Base-by-base conservation (phyloP, 2,888 invertebrate genomes). In the Xestia xanthographa region DNA sequence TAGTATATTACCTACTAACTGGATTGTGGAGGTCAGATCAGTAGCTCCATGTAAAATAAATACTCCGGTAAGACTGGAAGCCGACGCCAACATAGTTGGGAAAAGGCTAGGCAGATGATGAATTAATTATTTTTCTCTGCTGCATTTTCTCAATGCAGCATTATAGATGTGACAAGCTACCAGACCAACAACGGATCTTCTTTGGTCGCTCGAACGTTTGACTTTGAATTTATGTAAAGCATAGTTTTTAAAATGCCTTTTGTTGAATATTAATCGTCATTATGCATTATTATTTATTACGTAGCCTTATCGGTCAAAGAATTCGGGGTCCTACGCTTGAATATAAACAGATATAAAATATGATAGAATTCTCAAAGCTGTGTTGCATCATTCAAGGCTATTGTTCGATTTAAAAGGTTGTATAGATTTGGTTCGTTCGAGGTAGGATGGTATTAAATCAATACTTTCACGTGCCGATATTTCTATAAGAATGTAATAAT, bases 321-420 rank as follows among this genome's bases (percentile, higher is more conserved):
- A 66, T 66, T 73, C 62, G 66, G 38, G 11, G 26, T 43, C 14
- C 58, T 66, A 73, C 14, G 22, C 48, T 48, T n/a, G 5, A 60
- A 66, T 75, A 66, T 66, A 62, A 65, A 62, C 60, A 56, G 38
- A n/a, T 38, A 45, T 22, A 29, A 22, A 65, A 63, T 56, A 45
- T 62, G 45, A 77, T 66, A 66, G 66, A 77, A 75, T 81, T 73
- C 72, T 82, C 63, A 70, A 80, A 85, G 65, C 73, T 75, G 20
- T 77, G 76, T 89, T 89, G 86, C 88, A 81, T 85, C 85, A 87
- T 77, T 85, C 90, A 91, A 91, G 90, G 90, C 85, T 87, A 72
- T 62, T 70, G 62, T 67, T 70, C 63, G 75, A 67, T 85, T 83
- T 80, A 87, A 87, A 85, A 91, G 88, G 90, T 90, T 88, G 80